Base-by-base conservation (phyloP, 2,797 vertebrate species). In the Mormyrops boulengeri region DNA sequence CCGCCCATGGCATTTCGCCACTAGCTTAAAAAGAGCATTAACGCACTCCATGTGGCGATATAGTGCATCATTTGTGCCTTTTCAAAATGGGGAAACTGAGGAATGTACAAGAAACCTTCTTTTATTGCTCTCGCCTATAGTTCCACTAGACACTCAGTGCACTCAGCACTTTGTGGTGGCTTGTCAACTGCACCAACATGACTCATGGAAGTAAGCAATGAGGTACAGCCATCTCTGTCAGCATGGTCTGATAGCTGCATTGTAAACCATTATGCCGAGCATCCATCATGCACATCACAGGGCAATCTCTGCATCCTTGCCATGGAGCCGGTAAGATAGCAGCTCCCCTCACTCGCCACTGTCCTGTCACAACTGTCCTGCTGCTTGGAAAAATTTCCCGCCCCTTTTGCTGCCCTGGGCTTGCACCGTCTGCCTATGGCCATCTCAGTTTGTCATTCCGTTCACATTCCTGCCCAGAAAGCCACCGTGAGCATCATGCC, bases 31-130 rank as follows among this genome's bases (percentile, higher is more conserved):
- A 22, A n/a, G 26, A 2, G 12, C 84, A 85, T 22, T 88, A 85
- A 53, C 92, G 60, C 2, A 84, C 50, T 90, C 91, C 89, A 88
- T 92, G 92, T 89, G 85, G 86, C 87, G 88, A 91, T 91, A 90
- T 92, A 92, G 90, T 86, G 91, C 90, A 84, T 89, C 92, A 95
- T 93, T 93, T 93, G 93, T 95, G 93, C 94, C 93, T 94, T 93
- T 92, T 91, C 91, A 85, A 34, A 38, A 62, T 30, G 38, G 62
- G 69, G 77, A 60, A 22, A 26, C 38, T 22, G 50, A 44, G 11
- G 22, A 49, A 49, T 60, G 22, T 47, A 41, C 38, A 47, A 53
- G 38, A 85, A 85, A 19, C 57, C 11, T 6, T 17, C 34, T 62
- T 85, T 34, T 89, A 30, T 12, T 34, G 91, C 90, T 91, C 91